phyloP scores from a whole-genome alignment of 2,888 invertebrate genomes.

The Caenorhabditis auriculariae region DNA sequence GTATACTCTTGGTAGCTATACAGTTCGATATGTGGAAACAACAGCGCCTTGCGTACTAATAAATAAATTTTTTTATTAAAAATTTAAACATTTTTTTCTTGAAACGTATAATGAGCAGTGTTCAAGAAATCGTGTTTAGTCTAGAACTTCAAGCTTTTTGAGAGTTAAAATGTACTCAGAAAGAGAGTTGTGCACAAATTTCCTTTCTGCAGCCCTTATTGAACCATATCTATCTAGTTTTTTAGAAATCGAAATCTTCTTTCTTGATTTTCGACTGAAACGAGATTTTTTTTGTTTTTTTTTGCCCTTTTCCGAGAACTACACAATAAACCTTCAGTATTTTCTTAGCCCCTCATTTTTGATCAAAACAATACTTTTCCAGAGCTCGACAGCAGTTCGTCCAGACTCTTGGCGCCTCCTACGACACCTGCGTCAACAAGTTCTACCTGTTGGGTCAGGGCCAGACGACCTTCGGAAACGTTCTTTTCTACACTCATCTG shows the following conservation, averaged over 20 bases:
- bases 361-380: not conserved
- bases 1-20: too few species aligned
- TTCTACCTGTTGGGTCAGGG: slow-evolving; percentile 23
- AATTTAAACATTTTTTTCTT: too few species aligned
- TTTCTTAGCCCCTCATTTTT: not conserved
- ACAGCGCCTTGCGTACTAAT: too few species aligned
- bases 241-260: not conserved
- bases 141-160: too few species aligned
- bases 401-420: slow-evolving; percentile 25
- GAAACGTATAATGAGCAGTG: too few species aligned
- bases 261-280: not conserved
- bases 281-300: not conserved
- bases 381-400: slow-evolving; percentile 37
- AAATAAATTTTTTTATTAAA: too few species aligned
- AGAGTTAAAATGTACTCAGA: too few species aligned
- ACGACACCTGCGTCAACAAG: slow-evolving; percentile 31
- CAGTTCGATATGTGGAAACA: too few species aligned
- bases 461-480: slow-evolving; percentile 32
- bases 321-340: too few species aligned
- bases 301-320: not conserved
- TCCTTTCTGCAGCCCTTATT: too few species aligned
- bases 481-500: slow-evolving; percentile 35
- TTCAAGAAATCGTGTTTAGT: too few species aligned
- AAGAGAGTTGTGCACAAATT: too few species aligned
- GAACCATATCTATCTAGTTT: not conserved